These are phyloP conservation scores for Flabesymbios commensalis DNA, from an alignment of 2,888 invertebrate species.

Conservation along the genomic window DNA sequence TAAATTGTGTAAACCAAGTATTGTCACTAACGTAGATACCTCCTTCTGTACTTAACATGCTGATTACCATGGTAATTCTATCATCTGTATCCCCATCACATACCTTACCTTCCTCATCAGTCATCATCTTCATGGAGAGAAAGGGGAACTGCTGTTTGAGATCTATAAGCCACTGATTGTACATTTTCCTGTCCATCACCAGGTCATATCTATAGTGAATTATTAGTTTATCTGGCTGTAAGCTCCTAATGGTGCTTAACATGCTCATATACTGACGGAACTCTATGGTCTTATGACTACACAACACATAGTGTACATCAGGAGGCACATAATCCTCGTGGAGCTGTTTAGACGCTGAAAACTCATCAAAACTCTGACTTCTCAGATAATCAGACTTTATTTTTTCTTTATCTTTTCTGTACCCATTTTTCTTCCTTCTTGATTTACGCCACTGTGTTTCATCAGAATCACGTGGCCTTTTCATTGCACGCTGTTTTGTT, in stretches of 20 bases:
- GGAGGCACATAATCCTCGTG: too few species aligned
- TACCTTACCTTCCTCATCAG: slow-evolving; percentile 10
- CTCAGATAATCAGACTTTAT: too few species aligned
- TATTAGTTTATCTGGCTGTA: slow-evolving; percentile 47
- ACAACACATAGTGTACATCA: slow-evolving; percentile 50
- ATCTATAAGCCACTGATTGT: slow-evolving; percentile 46
- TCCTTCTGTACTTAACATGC: slow-evolving; percentile 43
- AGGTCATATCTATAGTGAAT: slow-evolving; percentile 39
- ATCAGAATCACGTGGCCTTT: too few species aligned
- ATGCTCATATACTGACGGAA: slow-evolving; percentile 51
- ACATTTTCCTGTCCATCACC: slow-evolving; percentile 31
- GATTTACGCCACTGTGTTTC: too few species aligned
- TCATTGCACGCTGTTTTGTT: too few species aligned
- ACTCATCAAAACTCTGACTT: too few species aligned
- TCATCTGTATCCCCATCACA: slow-evolving; percentile 9
- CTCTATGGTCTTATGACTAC: slow-evolving; percentile 41
- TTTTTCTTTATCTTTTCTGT: too few species aligned
- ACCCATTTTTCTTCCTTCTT: too few species aligned
- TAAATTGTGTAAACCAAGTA: slow-evolving; percentile 34
- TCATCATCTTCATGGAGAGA: slow-evolving; percentile 35
- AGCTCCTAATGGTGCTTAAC: slow-evolving; percentile 23
- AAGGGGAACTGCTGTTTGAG: slow-evolving; percentile 41
- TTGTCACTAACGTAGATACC: slow-evolving; percentile 47
- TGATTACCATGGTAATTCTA: slow-evolving; percentile 21
- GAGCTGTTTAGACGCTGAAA: too few species aligned